A percentile compares a stretch with the other conserved stretches of the same genome.
Evolutionary conservation across 2,797 vertebrate genomes (phyloP).

Genomic region (Leptoclinus maculatus): DNA sequence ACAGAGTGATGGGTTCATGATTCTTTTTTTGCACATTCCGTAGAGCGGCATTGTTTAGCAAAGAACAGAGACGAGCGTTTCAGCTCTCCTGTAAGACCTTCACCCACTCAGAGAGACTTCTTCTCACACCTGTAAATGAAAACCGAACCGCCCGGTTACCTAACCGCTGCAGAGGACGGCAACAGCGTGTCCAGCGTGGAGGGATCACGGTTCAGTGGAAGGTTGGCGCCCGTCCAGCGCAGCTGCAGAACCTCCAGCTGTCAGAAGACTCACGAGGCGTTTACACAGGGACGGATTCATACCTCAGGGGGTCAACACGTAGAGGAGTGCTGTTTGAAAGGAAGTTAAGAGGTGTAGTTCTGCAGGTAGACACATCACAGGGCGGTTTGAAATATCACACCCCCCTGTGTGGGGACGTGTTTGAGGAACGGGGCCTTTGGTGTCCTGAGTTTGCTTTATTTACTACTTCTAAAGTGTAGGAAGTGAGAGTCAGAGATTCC

Average conservation of each 20-base stretch:
- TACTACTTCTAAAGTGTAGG: background rate
- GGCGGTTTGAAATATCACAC: constrained; percentile 68
- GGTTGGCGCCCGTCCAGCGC: constrained; percentile 42
- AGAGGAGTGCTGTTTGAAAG: constrained; percentile 21
- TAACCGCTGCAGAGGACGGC: constrained; percentile 50
- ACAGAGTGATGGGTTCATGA: constrained; percentile 13
- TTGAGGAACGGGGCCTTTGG: constrained; percentile 4
- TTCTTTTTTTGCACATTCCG: constrained; percentile 29
- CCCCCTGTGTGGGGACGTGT: constrained; percentile 24
- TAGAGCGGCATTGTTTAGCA: constrained; percentile 43
- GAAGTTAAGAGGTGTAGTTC: constrained; percentile 11
- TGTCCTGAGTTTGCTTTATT: background rate
- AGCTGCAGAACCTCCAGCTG: constrained; percentile 46
- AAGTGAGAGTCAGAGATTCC: background rate
- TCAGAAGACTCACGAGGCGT: constrained; percentile 31
- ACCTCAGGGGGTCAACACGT: constrained; percentile 26
- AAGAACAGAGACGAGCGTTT: constrained; percentile 6
- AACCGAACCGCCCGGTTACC: constrained; percentile 38
- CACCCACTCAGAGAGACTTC: constrained; percentile 42
- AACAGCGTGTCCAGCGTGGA: constrained; percentile 44
- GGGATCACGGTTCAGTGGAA: constrained; percentile 39
- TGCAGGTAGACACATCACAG: constrained; percentile 51
- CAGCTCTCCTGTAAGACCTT: constrained; percentile 14
- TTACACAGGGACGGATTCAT: constrained; percentile 36
- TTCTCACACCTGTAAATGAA: constrained; percentile 57